Conservation (phyloP, 1,140 invertebrate genomes). For the Chrysopa pallens region DNA sequence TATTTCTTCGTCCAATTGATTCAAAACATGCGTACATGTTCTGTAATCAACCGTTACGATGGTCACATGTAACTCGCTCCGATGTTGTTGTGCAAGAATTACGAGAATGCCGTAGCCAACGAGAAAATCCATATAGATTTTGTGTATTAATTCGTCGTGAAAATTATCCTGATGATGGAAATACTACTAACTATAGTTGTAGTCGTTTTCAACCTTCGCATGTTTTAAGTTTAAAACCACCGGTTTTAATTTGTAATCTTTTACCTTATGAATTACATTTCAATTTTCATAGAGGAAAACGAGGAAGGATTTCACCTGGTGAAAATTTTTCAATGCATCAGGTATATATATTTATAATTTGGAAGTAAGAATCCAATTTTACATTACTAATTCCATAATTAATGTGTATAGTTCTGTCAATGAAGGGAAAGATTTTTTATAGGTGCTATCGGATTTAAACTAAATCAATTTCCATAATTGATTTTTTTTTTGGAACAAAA, state of each 20-base stretch:
- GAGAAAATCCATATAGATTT: slow-evolving; percentile 37
- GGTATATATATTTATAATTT: too few species aligned
- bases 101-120: slow-evolving; percentile 25
- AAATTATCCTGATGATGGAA: slow-evolving; percentile 52
- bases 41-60: slow-evolving; percentile 40
- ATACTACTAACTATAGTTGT: slow-evolving; percentile 1
- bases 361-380: too few species aligned
- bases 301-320: slow-evolving; percentile 38
- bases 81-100: slow-evolving; percentile 34
- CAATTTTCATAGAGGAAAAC: slow-evolving; percentile 27
- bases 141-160: slow-evolving; percentile 62
- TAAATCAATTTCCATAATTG: too few species aligned
- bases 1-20: slow-evolving; percentile 28
- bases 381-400: too few species aligned
- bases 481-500: too few species aligned
- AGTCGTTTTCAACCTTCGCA: slow-evolving; percentile 53
- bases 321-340: not conserved
- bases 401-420: too few species aligned
- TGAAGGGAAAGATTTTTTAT: too few species aligned
- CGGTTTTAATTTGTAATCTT: slow-evolving; percentile 62
- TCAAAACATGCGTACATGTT: slow-evolving; percentile 29
- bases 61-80: slow-evolving; percentile 39
- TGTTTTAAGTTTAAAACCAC: slow-evolving; percentile 64
- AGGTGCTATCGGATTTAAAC: too few species aligned
- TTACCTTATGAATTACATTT: slow-evolving; percentile 55